A percentile compares a stretch with the other conserved stretches of the same genome.
These are phyloP conservation scores for Sciurus vulgaris DNA, from an alignment of 2,797 vertebrate species.

Conservation along the genomic window DNA sequence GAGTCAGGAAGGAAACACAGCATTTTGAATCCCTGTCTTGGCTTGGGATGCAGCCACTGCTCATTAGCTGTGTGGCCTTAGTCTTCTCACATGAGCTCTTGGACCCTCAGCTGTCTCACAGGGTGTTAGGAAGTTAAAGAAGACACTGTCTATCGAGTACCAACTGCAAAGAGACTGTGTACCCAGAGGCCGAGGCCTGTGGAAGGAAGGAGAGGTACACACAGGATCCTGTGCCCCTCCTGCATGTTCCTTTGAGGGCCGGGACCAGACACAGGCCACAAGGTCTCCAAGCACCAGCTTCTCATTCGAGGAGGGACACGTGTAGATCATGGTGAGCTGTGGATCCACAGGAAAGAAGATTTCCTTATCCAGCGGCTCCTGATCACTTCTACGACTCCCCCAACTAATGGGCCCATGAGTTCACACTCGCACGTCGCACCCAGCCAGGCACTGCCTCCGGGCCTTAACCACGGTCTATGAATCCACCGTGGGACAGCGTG, in stretches of 20 bases:
- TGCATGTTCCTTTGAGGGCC: too few species aligned
- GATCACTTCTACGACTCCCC: neutral
- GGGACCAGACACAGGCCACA: neutral
- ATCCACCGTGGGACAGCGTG: neutral
- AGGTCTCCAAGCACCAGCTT: neutral
- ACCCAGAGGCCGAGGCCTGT: neutral
- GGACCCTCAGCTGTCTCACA: neutral
- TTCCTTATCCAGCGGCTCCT: neutral
- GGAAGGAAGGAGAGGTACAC: neutral
- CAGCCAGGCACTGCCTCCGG: neutral
- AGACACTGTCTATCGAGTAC: neutral
- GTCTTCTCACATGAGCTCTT: neutral
- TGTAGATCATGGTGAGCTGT: fast-evolving
- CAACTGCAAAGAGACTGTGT: neutral
- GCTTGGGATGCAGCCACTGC: neutral
- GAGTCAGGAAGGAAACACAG: neutral
- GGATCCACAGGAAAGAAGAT: neutral
- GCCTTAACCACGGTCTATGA: neutral
- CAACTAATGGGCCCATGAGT: too few species aligned
- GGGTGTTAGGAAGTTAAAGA: neutral
- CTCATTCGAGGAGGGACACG: neutral
- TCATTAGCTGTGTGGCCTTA: neutral
- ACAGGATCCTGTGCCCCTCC: fast-evolving
- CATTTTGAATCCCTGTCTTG: neutral
- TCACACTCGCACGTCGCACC: neutral